Percentiles rank a stretch among this genome's conserved stretches.
These are phyloP conservation scores for Aphis craccivora DNA, from an alignment of 1,140 invertebrate genomes.

Conservation along the genomic window DNA sequence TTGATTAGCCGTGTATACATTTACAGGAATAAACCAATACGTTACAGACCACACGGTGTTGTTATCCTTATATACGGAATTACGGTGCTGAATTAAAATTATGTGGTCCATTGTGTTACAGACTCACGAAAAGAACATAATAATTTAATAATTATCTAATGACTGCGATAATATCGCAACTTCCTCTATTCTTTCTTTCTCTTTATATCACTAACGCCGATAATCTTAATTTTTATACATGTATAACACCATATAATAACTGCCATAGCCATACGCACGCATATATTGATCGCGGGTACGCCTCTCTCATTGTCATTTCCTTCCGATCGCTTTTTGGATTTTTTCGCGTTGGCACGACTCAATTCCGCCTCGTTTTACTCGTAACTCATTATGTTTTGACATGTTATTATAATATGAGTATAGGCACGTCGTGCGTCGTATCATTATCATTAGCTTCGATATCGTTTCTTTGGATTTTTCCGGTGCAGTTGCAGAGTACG, in stretches of 20 bases:
- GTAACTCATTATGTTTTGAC: conserved; percentile 32
- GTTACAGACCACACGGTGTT: background rate
- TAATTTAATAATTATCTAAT: background rate
- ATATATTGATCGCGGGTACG: background rate
- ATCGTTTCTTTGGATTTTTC: background rate
- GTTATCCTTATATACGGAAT: background rate
- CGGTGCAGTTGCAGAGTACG: background rate
- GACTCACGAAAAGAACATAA: background rate
- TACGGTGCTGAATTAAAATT: conserved; percentile 1
- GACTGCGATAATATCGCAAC: background rate
- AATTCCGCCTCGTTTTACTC: background rate
- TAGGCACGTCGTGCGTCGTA: background rate
- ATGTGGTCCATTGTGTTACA: background rate
- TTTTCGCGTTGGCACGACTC: conserved; percentile 24
- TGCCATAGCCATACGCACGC: background rate
- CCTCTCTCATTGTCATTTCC: conserved; percentile 33
- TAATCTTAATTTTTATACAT: background rate
- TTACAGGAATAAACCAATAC: background rate
- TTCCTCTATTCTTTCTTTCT: conserved; percentile 21
- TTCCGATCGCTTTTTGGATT: background rate
- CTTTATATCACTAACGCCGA: background rate
- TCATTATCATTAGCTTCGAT: background rate
- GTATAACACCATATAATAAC: background rate
- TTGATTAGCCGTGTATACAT: background rate
- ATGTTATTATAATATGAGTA: background rate